These are phyloP conservation scores for Rhabdomys dilectus DNA, from an alignment of 2,113 vertebrate genomes.

Conservation along the genomic window DNA sequence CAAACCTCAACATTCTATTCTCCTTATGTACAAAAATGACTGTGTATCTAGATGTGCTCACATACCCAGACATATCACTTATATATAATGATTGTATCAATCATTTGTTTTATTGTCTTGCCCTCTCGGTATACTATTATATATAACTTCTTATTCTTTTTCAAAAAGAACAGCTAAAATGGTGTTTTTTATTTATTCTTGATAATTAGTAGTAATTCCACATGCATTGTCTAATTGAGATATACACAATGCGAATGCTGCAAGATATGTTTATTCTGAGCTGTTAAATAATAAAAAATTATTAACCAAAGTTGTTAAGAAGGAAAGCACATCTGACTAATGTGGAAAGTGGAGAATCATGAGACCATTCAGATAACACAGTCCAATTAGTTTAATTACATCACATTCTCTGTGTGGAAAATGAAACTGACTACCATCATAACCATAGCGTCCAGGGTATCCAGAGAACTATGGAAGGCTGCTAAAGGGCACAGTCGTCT, in stretches of 20 bases:
- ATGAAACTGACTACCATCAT: neutral
- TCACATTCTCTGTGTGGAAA: neutral
- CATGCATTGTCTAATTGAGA: neutral
- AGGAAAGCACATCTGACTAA: neutral
- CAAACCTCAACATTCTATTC: neutral
- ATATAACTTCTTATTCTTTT: neutral
- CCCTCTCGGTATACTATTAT: neutral
- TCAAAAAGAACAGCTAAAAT: neutral
- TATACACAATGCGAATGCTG: neutral
- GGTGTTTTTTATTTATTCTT: constrained; percentile 1
- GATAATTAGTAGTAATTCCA: neutral
- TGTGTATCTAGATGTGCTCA: neutral
- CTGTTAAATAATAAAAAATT: neutral
- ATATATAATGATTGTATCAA: neutral
- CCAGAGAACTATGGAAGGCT: neutral
- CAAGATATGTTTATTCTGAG: neutral
- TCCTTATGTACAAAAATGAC: neutral
- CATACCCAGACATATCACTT: neutral
- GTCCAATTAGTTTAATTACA: neutral
- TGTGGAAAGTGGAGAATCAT: neutral
- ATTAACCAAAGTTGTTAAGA: neutral
- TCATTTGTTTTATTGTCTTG: neutral
- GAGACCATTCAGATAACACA: neutral
- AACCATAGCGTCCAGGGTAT: neutral
- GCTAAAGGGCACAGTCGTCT: neutral